Evolutionary conservation across 2,797 vertebrate genomes (phyloP), one percentile per base, ranked within the genome.

Genomic region (Darevskia mixta): DNA sequence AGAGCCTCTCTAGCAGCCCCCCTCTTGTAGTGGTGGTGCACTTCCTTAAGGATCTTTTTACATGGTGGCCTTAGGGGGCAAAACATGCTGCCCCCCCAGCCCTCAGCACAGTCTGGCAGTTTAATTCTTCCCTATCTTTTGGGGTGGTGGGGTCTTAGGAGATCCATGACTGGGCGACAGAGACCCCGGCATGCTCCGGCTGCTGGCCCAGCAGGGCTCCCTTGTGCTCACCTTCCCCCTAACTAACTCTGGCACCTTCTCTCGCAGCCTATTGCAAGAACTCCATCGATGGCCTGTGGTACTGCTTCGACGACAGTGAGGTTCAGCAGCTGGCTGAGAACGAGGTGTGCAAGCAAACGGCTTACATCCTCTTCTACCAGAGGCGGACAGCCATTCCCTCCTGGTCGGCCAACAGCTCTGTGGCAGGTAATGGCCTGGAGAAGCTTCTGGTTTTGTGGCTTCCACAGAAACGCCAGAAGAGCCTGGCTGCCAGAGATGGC

Each of bases 331-430:
- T 99, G n/a, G 92, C 98, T 1, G 99, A 99, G 7, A 98, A 98
- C 0, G 98, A 99, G 8, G 98, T 99, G 86, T 99, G 98, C 96
- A 98, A 98, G 88, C 98, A 98, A 96, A 98, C 96, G 0, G 99
- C 99, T 8, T 99, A 99, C 66, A 99, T 99, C 94, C 96, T 99
- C 27, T 99, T 99, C 96, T 99, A 99, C 95, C 99, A 99, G 97
- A 96, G 99, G 84, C 98, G 99, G 94, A 98, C 98, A 0, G 98
- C 97, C 0, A 98, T 99, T 87, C 99, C 99, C 0, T 98, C 98
- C 0, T 99, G 99, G 99, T 99, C 99, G 0, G 99, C 99, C 86
- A 99, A 99, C 96, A 99, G 99, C 95, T 99, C 99, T 0, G 98
- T 99, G 86, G 99, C 99, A 94, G 99, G 99, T 99, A 89, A 95